Conservation (phyloP, 2,888 invertebrate species). For the Hymenopus coronatus region DNA sequence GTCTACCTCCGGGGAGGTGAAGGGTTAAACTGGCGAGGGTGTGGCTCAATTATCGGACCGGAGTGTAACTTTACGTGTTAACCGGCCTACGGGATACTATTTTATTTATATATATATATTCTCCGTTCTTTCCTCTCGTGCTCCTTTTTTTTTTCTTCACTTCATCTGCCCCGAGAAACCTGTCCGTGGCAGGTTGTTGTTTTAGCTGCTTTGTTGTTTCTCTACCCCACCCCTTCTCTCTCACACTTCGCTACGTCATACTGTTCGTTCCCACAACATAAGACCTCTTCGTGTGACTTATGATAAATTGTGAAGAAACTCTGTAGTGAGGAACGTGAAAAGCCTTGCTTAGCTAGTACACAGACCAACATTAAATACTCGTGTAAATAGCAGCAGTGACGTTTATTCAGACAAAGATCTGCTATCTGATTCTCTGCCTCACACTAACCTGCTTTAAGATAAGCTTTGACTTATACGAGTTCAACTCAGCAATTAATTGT, state of each 20-base stretch:
- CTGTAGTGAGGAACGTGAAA: too few relatives aligned
- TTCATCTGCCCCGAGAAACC: constrained; percentile 19
- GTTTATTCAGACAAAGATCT: too few relatives aligned
- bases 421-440: too few relatives aligned
- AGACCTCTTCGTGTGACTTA: not conserved
- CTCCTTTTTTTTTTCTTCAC: constrained; percentile 13
- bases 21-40: constrained; percentile 32
- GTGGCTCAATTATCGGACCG: constrained; percentile 30
- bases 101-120: constrained; percentile 28
- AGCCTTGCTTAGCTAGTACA: too few relatives aligned
- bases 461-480: too few relatives aligned
- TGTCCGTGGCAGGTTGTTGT: constrained; percentile 23
- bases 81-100: constrained; percentile 23
- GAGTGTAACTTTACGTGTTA: constrained; percentile 29
- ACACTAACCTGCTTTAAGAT: too few relatives aligned
- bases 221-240: not conserved
- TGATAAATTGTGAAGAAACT: too few relatives aligned
- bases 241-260: not conserved
- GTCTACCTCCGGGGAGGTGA: constrained; percentile 15
- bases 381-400: too few relatives aligned
- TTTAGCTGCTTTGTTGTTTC: not conserved
- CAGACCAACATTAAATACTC: too few relatives aligned
- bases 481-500: too few relatives aligned
- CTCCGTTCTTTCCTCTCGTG: not conserved
- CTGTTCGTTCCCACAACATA: not conserved